phyloP scores from a whole-genome alignment of 2,113 vertebrate genomes.

The Ovibos moschatus region DNA sequence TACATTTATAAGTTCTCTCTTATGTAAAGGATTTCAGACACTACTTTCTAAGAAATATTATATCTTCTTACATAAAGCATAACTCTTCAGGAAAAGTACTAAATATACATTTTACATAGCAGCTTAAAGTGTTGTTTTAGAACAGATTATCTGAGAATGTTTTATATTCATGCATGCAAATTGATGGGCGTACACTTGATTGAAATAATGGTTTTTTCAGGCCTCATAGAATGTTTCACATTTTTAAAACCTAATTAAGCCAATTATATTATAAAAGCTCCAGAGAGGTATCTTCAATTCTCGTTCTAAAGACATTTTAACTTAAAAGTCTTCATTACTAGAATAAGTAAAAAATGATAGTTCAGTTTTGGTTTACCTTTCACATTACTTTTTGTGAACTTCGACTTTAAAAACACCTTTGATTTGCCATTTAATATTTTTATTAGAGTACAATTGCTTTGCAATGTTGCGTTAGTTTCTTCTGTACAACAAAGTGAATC shows the following conservation, averaged over 20 bases:
- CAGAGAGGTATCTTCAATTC: neutral
- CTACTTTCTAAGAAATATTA: neutral
- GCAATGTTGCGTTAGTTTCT: neutral
- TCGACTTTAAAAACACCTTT: neutral
- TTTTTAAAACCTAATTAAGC: neutral
- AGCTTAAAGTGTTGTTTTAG: neutral
- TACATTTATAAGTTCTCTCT: neutral
- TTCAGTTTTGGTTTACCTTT: neutral
- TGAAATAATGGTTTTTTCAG: neutral
- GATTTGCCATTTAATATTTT: neutral
- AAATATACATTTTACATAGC: neutral
- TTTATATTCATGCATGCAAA: neutral
- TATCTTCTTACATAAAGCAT: slow-evolving; percentile 13
- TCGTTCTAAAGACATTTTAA: neutral
- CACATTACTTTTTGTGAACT: neutral
- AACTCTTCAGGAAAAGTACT: neutral
- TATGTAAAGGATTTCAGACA: slow-evolving; percentile 3
- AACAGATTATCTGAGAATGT: neutral
- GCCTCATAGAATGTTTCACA: neutral
- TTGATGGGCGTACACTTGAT: neutral
- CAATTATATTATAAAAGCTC: neutral
- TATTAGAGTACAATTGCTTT: neutral
- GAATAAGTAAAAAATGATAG: neutral
- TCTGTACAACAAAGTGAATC: neutral
- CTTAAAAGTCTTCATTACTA: neutral